Evolutionary conservation across 2,888 invertebrate genomes (phyloP), one percentile per base, ranked within the genome.

Genomic region (Cantharis rufa): DNA sequence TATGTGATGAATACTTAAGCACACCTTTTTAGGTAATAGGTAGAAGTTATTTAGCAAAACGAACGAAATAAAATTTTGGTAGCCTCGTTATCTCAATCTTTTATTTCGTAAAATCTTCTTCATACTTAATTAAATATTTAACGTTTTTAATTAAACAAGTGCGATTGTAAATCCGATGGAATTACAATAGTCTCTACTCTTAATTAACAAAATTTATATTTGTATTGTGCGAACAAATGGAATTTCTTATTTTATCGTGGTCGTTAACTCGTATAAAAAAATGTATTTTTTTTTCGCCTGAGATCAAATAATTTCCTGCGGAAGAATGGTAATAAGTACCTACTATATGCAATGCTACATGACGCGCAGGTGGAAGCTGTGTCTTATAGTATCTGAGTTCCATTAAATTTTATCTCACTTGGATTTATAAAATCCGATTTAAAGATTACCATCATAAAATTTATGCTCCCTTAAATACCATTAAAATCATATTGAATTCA

Each of bases 371-470:
- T 80, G 80, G 68, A 74, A 69, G 48, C 24, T 28, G 73, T 73
- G 72, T 77, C 80, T 80, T 80, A 78, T 77, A 75, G 77, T 77
- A 79, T 79, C 76, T 71, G 74, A 79, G 79, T 80, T 80, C 75
- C 75, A 80, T 80, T 80, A 75, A 75, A 78, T 78, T 78, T 75
- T 71, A 74, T 78, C 66, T 72, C n/a, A 70, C 71, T 62, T 32
- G 78, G 76, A 80, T 80, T 78, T 77, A 62, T 10, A 15, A 72
- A 77, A 74, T 75, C 74, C 77, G 27, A 21, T 70, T 61, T 66
- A 72, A 27, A 71, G 61, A 74, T 77, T 71, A 71, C 21, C 18
- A 71, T 18, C 48, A 48, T 48, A 48, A 48, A 48, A 48, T 48
- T 48, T 48, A 48, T 48, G n/a, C n/a, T n/a, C n/a, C 48, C 9